Conservation (phyloP, 1,140 invertebrate species). For the Drosophila kepulauana region DNA sequence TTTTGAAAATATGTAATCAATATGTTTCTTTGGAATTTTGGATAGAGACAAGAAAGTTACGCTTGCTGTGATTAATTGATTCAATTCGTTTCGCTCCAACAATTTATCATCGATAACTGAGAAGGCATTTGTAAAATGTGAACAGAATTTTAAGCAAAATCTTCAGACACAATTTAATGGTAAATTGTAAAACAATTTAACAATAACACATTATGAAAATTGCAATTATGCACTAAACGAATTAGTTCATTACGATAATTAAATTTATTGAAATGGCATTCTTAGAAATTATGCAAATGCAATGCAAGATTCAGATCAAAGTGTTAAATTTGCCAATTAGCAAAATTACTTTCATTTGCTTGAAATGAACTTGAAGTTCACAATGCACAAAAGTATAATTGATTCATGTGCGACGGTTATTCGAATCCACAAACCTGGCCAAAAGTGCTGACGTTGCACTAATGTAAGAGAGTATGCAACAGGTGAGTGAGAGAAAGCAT, state of each 20-base stretch:
- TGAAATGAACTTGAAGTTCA: constrained; percentile 10
- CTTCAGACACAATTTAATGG: background rate
- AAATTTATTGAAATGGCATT: background rate
- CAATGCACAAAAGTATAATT: constrained; percentile 18
- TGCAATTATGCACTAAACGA: background rate
- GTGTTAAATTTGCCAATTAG: constrained; percentile 30
- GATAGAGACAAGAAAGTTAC: too few relatives aligned
- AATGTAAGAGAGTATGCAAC: background rate
- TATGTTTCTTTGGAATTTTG: too few relatives aligned
- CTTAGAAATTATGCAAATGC: constrained; percentile 1
- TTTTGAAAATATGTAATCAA: too few relatives aligned
- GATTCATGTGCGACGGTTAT: constrained; percentile 3
- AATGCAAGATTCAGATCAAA: constrained; percentile 14
- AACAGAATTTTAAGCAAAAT: background rate
- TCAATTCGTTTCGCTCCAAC: background rate
- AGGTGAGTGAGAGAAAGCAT: constrained; percentile 6
- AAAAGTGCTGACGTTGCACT: background rate
- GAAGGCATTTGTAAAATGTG: constrained; percentile 3
- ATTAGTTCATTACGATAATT: constrained; percentile 4
- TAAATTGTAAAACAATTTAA: background rate
- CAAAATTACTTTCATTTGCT: constrained; percentile 25
- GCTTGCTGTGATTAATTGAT: background rate
- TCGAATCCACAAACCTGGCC: constrained; percentile 4
- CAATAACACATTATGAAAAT: constrained; percentile 8
- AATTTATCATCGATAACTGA: background rate